These are phyloP conservation scores for Lymantria monacha DNA, from an alignment of 2,888 invertebrate species.

Conservation along the genomic window DNA sequence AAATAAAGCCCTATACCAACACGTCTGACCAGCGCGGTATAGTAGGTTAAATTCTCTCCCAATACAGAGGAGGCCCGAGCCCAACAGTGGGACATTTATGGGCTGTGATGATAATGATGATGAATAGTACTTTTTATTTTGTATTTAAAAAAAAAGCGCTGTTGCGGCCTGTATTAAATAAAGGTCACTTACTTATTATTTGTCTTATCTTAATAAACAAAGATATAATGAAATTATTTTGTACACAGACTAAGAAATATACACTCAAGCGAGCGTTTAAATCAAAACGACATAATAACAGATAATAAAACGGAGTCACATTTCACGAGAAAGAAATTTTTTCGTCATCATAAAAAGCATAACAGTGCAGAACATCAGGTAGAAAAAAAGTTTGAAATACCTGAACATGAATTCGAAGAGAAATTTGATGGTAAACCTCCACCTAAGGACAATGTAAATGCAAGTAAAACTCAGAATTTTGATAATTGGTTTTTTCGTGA, in stretches of 20 bases:
- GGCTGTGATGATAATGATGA: too few species aligned
- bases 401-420: constrained; percentile 84
- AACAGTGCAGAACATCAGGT: constrained; percentile 41
- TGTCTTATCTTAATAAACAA: too few species aligned
- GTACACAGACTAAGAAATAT: constrained; percentile 64
- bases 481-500: constrained; percentile 72
- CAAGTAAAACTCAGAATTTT: constrained; percentile 47
- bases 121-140: too few species aligned
- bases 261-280: constrained; percentile 56
- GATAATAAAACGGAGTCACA: constrained; percentile 40
- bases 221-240: background rate
- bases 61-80: too few species aligned
- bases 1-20: too few species aligned
- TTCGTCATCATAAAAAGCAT: constrained; percentile 69
- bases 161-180: too few species aligned
- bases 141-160: too few species aligned
- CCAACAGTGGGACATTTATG: too few species aligned
- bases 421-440: constrained; percentile 81
- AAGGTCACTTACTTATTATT: too few species aligned
- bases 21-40: too few species aligned
- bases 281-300: constrained; percentile 48
- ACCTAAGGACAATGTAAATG: constrained; percentile 46
- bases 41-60: too few species aligned
- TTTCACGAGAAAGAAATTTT: constrained; percentile 59
- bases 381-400: constrained; percentile 62